A percentile compares a stretch with the other conserved stretches of the same genome.
Conservation (phyloP, 2,797 vertebrate species). For the Octomys mimax region DNA sequence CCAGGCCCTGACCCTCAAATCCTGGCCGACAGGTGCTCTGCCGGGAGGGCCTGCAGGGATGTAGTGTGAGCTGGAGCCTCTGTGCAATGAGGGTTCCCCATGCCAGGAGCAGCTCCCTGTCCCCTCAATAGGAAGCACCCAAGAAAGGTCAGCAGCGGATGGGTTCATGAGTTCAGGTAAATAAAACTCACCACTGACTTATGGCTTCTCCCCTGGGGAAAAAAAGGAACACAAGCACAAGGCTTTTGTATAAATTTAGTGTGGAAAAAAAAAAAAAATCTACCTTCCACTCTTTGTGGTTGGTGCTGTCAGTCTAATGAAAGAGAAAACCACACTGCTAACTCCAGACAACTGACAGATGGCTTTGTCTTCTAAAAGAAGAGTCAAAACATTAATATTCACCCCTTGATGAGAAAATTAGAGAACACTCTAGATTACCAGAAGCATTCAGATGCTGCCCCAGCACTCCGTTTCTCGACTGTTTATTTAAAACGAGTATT, state of each 20-base stretch:
- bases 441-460: conserved; percentile 36
- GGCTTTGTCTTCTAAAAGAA: conserved; percentile 69
- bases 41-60: background rate
- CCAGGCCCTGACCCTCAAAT: background rate
- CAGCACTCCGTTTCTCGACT: conserved; percentile 40
- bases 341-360: background rate
- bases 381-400: conserved; percentile 44
- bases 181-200: background rate
- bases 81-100: background rate
- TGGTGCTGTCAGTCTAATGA: background rate
- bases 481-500: conserved; percentile 74
- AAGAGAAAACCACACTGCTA: background rate
- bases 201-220: background rate
- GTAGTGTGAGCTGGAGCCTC: background rate
- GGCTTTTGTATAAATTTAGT: background rate
- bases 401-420: conserved; percentile 67
- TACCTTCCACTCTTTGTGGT: background rate
- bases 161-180: background rate
- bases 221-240: background rate
- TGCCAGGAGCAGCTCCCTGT: background rate
- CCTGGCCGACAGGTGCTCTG: background rate
- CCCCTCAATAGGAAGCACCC: background rate
- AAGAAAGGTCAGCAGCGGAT: background rate
- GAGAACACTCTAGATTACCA: conserved; percentile 34
- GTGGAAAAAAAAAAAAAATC: background rate